Conservation (phyloP, 2,113 vertebrate species). For the Probosciger aterrimus region DNA sequence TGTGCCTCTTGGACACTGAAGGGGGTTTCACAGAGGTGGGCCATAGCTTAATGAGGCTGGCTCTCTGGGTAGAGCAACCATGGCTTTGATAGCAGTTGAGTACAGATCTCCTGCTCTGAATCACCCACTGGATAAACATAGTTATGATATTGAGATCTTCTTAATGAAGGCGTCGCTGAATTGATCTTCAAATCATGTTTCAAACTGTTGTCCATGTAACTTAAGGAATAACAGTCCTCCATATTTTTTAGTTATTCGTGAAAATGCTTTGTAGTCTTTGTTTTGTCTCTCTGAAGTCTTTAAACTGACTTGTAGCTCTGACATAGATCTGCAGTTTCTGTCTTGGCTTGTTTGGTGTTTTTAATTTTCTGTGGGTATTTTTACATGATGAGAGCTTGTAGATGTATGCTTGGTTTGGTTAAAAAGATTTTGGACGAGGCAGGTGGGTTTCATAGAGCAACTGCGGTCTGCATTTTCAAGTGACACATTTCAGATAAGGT, state of each 20-base stretch:
- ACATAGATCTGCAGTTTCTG: neutral
- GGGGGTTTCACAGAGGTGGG: neutral
- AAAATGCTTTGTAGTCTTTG: neutral
- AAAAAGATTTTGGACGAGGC: neutral
- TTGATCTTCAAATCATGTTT: neutral
- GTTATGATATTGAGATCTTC: rapidly evolving
- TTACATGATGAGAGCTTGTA: neutral
- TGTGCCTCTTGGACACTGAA: neutral
- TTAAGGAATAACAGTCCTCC: neutral
- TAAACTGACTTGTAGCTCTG: neutral
- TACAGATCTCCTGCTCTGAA: neutral
- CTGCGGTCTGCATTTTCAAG: neutral
- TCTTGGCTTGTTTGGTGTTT: neutral
- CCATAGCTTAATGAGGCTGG: neutral
- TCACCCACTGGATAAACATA: neutral
- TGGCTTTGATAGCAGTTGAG: neutral
- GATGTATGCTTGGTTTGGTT: neutral
- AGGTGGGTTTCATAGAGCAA: neutral
- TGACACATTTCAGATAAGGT: neutral
- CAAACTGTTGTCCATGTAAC: neutral
- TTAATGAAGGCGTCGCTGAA: neutral
- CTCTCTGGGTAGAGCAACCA: neutral
- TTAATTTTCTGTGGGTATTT: neutral
- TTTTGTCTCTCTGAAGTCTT: neutral
- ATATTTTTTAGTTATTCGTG: neutral